Conservation (phyloP, 2,113 vertebrate genomes). For the Cynopterus brachyotis region DNA sequence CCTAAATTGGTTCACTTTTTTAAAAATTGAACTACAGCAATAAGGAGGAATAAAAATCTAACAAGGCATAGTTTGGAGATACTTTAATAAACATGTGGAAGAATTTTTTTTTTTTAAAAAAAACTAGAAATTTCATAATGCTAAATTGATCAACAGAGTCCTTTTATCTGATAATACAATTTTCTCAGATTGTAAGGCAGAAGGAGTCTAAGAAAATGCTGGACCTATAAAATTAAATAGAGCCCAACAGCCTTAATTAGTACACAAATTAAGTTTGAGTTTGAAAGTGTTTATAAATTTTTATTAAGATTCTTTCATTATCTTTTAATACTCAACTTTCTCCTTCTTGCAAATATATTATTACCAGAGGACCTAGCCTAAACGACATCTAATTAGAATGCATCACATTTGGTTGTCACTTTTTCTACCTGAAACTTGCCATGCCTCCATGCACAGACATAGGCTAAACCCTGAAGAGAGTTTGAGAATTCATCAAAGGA, state of each 20-base stretch:
- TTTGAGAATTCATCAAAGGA: slow-evolving; percentile 13
- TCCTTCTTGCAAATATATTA: neutral
- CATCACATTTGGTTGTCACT: neutral
- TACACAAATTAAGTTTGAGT: neutral
- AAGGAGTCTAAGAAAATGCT: slow-evolving; percentile 42
- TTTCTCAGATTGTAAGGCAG: slow-evolving; percentile 46
- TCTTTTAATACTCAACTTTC: slow-evolving; percentile 18
- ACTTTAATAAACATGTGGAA: slow-evolving; percentile 1
- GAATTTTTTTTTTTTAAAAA: neutral
- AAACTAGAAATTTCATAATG: slow-evolving; percentile 44
- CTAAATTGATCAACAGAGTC: slow-evolving; percentile 34
- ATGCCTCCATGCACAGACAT: slow-evolving; percentile 5
- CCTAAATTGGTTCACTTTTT: slow-evolving; percentile 7
- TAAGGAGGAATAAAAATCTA: slow-evolving; percentile 51
- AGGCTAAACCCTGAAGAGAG: neutral
- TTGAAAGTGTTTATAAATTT: slow-evolving; percentile 53
- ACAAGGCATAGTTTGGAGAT: slow-evolving; percentile 24
- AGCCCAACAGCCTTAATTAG: neutral
- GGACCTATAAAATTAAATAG: slow-evolving; percentile 30
- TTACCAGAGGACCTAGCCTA: neutral
- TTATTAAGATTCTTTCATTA: slow-evolving; percentile 58
- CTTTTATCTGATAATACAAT: slow-evolving; percentile 41
- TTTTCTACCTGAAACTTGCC: neutral
- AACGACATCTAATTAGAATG: slow-evolving; percentile 60
- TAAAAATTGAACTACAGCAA: neutral